These are phyloP conservation scores for Gryllus longicercus DNA, from an alignment of 2,888 invertebrate genomes.

Conservation along the genomic window DNA sequence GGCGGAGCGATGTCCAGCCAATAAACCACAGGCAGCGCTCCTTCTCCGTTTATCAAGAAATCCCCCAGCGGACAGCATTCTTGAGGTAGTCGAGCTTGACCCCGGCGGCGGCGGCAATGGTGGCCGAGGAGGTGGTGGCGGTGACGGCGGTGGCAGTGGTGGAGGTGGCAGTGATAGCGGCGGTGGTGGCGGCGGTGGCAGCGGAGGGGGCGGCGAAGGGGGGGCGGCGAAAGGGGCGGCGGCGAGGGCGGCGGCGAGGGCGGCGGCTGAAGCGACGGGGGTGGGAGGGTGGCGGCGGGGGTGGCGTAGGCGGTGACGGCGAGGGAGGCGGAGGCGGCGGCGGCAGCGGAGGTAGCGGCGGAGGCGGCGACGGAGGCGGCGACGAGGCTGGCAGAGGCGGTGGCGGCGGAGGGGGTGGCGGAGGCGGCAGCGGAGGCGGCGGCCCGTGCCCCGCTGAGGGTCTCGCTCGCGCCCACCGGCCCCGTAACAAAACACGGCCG, in stretches of 20 bases:
- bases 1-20: not conserved
- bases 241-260: not conserved
- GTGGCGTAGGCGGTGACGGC: no score
- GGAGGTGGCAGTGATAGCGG: no score
- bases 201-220: not conserved
- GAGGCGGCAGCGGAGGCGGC: no score
- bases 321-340: no score
- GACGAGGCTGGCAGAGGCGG: no score
- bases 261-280: no score
- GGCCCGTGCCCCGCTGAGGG: not conserved
- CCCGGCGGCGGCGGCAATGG: not conserved
- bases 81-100: constrained; percentile 5
- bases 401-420: not conserved
- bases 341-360: no score
- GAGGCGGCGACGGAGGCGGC: no score
- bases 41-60: not conserved
- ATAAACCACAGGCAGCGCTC: not conserved
- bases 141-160: no score
- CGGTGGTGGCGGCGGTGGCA: no score
- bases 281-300: no score
- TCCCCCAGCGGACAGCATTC: not conserved
- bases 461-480: not conserved
- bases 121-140: not conserved
- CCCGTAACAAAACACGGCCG: not conserved
- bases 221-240: not conserved